Evolutionary conservation across 2,113 vertebrate genomes (phyloP).

Genomic region (Xenopus borealis): DNA sequence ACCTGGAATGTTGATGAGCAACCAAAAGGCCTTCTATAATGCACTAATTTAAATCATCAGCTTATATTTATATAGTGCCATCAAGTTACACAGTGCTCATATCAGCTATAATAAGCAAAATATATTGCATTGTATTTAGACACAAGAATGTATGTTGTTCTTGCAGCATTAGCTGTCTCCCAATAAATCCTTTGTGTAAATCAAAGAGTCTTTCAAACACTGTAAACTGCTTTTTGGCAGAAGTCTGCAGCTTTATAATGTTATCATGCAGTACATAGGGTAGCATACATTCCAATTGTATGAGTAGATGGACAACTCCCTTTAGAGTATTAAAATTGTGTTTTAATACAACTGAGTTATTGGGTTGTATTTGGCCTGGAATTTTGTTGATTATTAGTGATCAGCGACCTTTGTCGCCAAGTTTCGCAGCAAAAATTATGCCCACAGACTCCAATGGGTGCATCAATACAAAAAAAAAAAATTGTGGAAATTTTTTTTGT

Average conservation of each 20-base stretch:
- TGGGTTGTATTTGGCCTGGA: conserved; percentile 46
- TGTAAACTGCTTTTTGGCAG: conserved; percentile 51
- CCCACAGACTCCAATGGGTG: too few species aligned
- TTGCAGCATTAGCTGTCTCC: conserved; percentile 37
- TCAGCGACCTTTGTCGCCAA: too few species aligned
- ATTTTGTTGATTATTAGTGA: conserved; percentile 15
- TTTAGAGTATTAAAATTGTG: conserved; percentile 38
- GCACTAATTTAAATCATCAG: not conserved
- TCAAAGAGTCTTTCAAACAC: conserved; percentile 29
- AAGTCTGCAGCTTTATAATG: conserved; percentile 29
- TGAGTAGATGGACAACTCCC: conserved; percentile 53
- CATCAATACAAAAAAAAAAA: too few species aligned
- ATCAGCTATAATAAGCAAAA: conserved; percentile 6
- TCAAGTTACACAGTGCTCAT: too few species aligned
- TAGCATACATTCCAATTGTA: conserved; percentile 49
- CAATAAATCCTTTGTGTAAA: conserved; percentile 39
- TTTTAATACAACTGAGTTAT: conserved; percentile 37
- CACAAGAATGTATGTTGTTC: conserved; percentile 19
- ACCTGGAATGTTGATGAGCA: conserved; percentile 5
- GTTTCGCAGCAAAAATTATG: too few species aligned
- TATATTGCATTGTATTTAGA: conserved; percentile 11
- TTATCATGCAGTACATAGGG: conserved; percentile 38
- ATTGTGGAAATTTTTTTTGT: too few species aligned
- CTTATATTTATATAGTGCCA: not conserved
- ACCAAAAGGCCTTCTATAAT: not conserved